A percentile compares a stretch with the other conserved stretches of the same genome.
phyloP scores from a whole-genome alignment of 2,797 vertebrate genomes.

The Numenius phaeopus region DNA sequence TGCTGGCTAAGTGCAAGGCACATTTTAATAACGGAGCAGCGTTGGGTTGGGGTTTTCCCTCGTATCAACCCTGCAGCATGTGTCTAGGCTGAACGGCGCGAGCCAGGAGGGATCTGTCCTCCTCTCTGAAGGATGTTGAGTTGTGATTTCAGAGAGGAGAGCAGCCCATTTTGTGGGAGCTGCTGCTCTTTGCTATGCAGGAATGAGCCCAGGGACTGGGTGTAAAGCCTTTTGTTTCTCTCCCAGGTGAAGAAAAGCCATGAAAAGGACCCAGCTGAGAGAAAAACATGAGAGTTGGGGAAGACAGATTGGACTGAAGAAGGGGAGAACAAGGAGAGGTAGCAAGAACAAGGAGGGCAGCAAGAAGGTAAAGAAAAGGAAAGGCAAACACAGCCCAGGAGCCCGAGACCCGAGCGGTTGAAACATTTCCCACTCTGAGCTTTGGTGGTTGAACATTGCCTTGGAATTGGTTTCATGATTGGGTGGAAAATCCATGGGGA shows the following conservation, averaged over 20 bases:
- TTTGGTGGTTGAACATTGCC: background rate
- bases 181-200: background rate
- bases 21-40: background rate
- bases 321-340: background rate
- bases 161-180: background rate
- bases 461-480: background rate
- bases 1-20: background rate
- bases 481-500: background rate
- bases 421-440: background rate
- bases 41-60: background rate
- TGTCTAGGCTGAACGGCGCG: accelerated
- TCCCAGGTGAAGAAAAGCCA: background rate
- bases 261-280: background rate
- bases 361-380: background rate
- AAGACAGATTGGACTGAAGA: background rate
- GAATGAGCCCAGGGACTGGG: background rate
- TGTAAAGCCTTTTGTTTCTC: background rate
- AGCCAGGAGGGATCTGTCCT: background rate
- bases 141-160: background rate
- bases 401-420: accelerated
- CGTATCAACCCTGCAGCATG: accelerated
- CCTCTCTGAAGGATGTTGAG: background rate
- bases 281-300: background rate
- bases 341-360: background rate
- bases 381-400: background rate